These are phyloP conservation scores for Epinotia brunnichana DNA, from an alignment of 2,888 invertebrate species.

Conservation along the genomic window DNA sequence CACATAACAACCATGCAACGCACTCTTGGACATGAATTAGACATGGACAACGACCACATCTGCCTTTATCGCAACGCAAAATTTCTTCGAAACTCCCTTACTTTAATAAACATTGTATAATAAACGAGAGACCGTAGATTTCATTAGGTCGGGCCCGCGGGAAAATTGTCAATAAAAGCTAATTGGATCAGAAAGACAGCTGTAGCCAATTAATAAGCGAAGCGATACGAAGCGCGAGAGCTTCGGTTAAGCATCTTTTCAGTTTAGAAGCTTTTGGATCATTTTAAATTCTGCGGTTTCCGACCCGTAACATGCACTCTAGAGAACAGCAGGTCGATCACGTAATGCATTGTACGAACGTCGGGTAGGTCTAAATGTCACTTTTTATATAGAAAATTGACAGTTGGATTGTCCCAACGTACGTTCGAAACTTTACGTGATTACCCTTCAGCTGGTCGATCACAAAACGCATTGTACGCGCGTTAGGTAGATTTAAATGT, in stretches of 20 bases:
- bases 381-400: too few relatives aligned
- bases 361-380: too few relatives aligned
- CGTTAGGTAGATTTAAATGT: too few relatives aligned
- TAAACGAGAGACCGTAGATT: constrained; percentile 50
- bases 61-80: neutral
- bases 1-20: too few relatives aligned
- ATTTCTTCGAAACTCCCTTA: neutral
- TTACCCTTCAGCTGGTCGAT: too few relatives aligned
- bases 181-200: constrained; percentile 66
- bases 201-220: constrained; percentile 58
- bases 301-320: neutral
- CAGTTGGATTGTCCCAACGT: too few relatives aligned
- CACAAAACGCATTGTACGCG: too few relatives aligned
- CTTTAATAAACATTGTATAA: constrained; percentile 39
- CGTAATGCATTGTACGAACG: too few relatives aligned
- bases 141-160: constrained; percentile 53
- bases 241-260: neutral
- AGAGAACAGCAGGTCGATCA: too few relatives aligned
- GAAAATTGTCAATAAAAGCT: constrained; percentile 67
- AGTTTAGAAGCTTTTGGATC: neutral
- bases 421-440: too few relatives aligned
- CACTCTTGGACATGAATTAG: too few relatives aligned
- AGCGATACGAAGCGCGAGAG: constrained; percentile 1
- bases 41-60: too few relatives aligned
- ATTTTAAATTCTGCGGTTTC: neutral